Conservation (phyloP, 2,888 invertebrate species). For the Xestoiulus laeticollis region DNA sequence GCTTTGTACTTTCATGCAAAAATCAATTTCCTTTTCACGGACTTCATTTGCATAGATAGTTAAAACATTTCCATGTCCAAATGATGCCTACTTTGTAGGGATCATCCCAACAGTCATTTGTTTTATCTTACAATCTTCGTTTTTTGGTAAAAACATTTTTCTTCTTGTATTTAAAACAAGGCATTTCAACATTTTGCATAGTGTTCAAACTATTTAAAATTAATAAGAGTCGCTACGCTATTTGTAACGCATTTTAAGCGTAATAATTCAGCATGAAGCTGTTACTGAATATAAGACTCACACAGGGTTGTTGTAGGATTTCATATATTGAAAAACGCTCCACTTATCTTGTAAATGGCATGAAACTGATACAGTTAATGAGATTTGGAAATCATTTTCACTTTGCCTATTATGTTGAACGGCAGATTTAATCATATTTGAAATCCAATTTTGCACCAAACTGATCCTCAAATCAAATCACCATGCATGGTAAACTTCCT, state of each 20-base stretch:
- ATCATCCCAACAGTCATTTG: neutral
- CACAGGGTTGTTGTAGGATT: neutral
- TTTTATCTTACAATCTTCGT: neutral
- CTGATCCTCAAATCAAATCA: neutral
- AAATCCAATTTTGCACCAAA: neutral
- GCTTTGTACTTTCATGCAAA: neutral
- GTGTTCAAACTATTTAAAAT: neutral
- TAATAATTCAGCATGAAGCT: neutral
- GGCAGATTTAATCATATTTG: neutral
- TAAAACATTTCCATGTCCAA: neutral
- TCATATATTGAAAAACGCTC: neutral
- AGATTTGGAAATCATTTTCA: neutral
- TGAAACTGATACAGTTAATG: slow-evolving; percentile 11
- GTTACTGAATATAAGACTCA: neutral
- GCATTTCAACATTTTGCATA: neutral
- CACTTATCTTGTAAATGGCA: neutral
- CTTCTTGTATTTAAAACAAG: neutral
- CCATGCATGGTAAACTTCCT: neutral
- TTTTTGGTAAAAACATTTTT: neutral
- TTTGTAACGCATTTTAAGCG: neutral
- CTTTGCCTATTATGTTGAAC: neutral
- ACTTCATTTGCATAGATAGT: slow-evolving; percentile 4
- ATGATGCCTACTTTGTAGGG: neutral
- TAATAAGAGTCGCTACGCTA: neutral
- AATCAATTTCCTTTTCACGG: neutral